Conservation (phyloP, 2,797 vertebrate genomes). For the Mionectes olivaceus region DNA sequence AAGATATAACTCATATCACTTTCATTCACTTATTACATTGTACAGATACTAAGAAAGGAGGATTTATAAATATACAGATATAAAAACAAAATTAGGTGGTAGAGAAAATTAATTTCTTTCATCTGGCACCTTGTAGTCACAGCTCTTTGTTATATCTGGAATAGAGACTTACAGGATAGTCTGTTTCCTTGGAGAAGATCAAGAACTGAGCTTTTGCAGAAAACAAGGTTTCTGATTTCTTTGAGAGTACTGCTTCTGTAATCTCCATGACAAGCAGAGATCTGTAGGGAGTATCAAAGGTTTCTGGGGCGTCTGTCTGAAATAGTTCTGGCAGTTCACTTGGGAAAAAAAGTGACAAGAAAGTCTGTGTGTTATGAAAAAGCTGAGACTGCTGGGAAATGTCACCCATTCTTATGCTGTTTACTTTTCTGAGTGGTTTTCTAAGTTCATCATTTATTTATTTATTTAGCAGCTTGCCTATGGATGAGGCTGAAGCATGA, state of each 20-base stretch:
- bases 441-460: not conserved
- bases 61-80: not conserved
- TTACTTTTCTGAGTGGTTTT: not conserved
- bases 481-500: not conserved
- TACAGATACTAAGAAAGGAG: not conserved
- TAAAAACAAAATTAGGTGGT: not conserved
- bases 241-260: not conserved
- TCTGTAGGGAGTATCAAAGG: conserved; percentile 1
- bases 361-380: not conserved
- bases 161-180: not conserved
- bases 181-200: not conserved
- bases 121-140: not conserved
- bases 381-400: not conserved
- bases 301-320: not conserved
- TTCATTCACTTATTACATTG: not conserved
- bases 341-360: not conserved
- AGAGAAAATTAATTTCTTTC: not conserved
- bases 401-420: not conserved
- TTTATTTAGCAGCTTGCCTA: not conserved
- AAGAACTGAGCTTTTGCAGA: not conserved
- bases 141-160: not conserved
- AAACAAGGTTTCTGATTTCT: not conserved
- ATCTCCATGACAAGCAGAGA: not conserved
- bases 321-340: not conserved
- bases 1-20: not conserved